Conservation (phyloP, 2,797 vertebrate species). For the Malurus leucopterus region DNA sequence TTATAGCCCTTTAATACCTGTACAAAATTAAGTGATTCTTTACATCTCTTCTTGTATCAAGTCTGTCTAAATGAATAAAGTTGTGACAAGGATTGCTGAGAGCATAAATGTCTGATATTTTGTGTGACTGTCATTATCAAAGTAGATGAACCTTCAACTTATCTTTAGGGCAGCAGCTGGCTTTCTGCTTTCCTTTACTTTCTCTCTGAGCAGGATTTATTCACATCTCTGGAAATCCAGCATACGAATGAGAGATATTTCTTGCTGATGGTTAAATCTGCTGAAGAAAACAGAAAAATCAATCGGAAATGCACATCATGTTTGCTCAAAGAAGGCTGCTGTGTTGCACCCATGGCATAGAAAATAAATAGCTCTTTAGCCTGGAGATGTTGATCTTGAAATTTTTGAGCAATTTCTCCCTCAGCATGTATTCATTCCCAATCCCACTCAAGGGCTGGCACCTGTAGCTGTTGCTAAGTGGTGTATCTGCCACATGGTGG, state of each 20-base stretch:
- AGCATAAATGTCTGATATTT: slow-evolving; percentile 28
- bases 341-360: slow-evolving; percentile 4
- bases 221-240: slow-evolving; percentile 25
- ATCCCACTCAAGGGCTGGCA: slow-evolving; percentile 13
- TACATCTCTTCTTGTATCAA: slow-evolving; percentile 18
- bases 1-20: slow-evolving; percentile 40
- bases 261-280: slow-evolving; percentile 47
- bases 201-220: slow-evolving; percentile 16
- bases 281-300: slow-evolving; percentile 30
- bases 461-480: slow-evolving; percentile 47
- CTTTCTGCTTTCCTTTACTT: slow-evolving; percentile 12
- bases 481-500: slow-evolving; percentile 34
- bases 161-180: slow-evolving; percentile 33
- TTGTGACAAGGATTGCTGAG: slow-evolving; percentile 29
- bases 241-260: slow-evolving; percentile 4
- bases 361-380: slow-evolving; percentile 58
- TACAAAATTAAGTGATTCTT: slow-evolving; percentile 40
- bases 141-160: slow-evolving; percentile 24
- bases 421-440: slow-evolving; percentile 27
- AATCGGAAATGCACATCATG: slow-evolving; percentile 30
- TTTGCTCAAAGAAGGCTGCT: slow-evolving; percentile 28
- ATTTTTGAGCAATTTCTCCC: slow-evolving; percentile 54
- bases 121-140: slow-evolving; percentile 17
- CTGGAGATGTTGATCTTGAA: slow-evolving; percentile 53
- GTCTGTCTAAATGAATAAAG: slow-evolving; percentile 29